Evolutionary conservation across 1,140 invertebrate species (phyloP).

Genomic region (Brachionus plicatilis): DNA sequence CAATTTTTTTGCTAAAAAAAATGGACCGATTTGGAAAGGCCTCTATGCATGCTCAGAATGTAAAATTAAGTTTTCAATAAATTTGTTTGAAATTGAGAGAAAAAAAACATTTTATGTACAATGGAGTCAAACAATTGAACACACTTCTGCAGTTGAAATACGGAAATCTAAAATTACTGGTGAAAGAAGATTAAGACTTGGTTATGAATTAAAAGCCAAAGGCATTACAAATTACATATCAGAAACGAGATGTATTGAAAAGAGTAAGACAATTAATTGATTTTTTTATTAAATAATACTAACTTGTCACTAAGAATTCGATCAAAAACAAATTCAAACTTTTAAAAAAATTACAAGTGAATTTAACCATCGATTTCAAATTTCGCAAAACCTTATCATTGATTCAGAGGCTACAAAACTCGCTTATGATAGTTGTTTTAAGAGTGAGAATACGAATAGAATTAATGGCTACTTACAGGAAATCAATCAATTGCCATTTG

Average conservation of each 20-base stretch:
- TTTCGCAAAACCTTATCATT: neutral
- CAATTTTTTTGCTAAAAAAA: neutral
- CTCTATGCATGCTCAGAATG: too few relatives aligned
- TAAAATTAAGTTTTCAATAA: too few relatives aligned
- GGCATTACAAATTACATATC: neutral
- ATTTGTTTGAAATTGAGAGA: too few relatives aligned
- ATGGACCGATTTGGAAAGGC: neutral
- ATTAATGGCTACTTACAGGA: neutral
- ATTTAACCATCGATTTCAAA: neutral
- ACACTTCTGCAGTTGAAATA: neutral
- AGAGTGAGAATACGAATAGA: neutral
- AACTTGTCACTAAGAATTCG: neutral
- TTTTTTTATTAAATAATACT: neutral
- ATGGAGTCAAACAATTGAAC: neutral
- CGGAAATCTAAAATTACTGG: neutral
- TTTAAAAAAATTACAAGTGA: neutral
- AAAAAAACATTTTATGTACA: too few relatives aligned
- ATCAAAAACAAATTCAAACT: neutral
- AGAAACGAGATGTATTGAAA: neutral
- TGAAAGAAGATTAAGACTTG: neutral
- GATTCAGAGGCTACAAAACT: neutral
- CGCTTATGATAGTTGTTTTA: neutral
- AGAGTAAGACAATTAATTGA: too few relatives aligned
- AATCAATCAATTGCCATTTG: neutral
- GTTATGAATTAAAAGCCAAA: conserved; percentile 4